phyloP scores from a whole-genome alignment of 1,140 invertebrate genomes.

The Condylostylus longicornis region DNA sequence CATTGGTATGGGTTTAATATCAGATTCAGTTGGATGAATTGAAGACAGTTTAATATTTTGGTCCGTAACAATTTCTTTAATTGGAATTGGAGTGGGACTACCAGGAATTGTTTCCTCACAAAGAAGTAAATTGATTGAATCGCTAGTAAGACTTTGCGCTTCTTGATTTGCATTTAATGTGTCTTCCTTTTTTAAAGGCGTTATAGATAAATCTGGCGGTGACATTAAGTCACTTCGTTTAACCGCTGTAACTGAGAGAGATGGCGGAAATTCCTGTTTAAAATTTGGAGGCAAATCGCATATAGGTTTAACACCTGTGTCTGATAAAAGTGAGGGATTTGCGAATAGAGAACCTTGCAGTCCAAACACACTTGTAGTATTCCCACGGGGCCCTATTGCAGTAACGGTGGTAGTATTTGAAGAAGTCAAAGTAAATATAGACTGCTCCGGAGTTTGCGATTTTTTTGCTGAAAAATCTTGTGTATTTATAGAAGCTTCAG shows the following conservation, averaged over 20 bases:
- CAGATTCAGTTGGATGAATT: constrained; percentile 1
- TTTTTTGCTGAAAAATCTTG: too few relatives aligned
- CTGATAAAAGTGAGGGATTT: not conserved
- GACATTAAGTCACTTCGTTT: too few relatives aligned
- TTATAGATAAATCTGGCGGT: too few relatives aligned
- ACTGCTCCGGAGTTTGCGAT: too few relatives aligned
- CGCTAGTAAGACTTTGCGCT: constrained; percentile 26
- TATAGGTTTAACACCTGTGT: constrained; percentile 7
- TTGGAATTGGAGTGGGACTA: constrained; percentile 52
- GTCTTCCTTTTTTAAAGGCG: too few relatives aligned
- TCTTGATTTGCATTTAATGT: too few relatives aligned
- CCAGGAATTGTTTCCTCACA: constrained; percentile 81
- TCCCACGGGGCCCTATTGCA: too few relatives aligned
- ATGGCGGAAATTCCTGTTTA: not conserved
- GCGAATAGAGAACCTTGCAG: not conserved
- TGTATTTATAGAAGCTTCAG: too few relatives aligned
- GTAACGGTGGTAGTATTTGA: too few relatives aligned
- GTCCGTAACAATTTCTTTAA: constrained; percentile 33
- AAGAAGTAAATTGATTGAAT: constrained; percentile 48
- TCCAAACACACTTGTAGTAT: too few relatives aligned
- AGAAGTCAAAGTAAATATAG: too few relatives aligned
- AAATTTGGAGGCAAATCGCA: not conserved
- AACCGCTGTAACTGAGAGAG: too few relatives aligned
- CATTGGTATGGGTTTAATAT: constrained; percentile 5
- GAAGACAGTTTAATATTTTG: not conserved